Evolutionary conservation across 2,113 vertebrate genomes (phyloP).

Genomic region (Irena cyanogastra): DNA sequence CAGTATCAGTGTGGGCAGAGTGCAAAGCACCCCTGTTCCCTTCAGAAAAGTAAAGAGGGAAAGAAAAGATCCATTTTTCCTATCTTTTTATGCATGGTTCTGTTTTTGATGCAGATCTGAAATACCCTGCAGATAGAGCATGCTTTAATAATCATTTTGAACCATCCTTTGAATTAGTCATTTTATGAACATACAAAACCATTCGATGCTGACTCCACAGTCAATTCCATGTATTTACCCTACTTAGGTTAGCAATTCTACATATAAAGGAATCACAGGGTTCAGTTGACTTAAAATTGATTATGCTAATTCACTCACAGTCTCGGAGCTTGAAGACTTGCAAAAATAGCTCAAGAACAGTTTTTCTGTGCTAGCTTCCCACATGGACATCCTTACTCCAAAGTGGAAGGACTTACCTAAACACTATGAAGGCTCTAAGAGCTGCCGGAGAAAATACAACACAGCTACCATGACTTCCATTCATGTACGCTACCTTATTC

Average conservation of each 20-base stretch:
- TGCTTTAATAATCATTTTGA: not conserved
- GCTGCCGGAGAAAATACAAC: not conserved
- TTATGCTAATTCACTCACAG: not conserved
- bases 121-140: not conserved
- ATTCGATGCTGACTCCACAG: not conserved
- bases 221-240: not conserved
- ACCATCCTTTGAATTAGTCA: not conserved
- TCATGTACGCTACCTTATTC: not conserved
- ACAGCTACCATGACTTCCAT: not conserved
- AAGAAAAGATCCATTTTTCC: not conserved
- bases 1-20: fast-evolving
- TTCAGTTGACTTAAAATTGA: not conserved
- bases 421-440: not conserved
- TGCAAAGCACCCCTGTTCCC: not conserved
- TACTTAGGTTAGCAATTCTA: not conserved
- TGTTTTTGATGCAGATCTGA: not conserved
- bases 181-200: not conserved
- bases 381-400: not conserved
- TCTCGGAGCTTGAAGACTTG: not conserved
- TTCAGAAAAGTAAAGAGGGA: not conserved
- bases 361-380: not conserved
- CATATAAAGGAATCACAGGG: not conserved
- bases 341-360: not conserved
- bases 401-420: not conserved
- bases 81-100: not conserved